Conservation (phyloP, 35 echinoderm and acorn worm species). For the Amphiura filiformis region DNA sequence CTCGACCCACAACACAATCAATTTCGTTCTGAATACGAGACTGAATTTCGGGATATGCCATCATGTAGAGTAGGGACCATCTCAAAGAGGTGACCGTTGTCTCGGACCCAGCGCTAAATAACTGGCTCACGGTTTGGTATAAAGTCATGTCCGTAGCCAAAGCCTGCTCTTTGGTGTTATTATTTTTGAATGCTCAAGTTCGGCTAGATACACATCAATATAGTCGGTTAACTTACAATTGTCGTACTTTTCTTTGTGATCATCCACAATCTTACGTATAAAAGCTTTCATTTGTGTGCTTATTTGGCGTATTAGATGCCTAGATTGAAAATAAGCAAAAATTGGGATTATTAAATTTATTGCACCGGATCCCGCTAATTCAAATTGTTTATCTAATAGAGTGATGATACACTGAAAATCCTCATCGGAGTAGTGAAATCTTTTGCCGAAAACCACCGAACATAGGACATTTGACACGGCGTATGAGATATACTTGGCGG, state of each 20-base stretch:
- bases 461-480: constrained; percentile 55
- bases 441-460: constrained; percentile 33
- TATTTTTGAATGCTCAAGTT: neutral
- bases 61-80: constrained; percentile 31
- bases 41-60: constrained; percentile 37
- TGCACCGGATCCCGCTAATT: neutral
- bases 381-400: neutral
- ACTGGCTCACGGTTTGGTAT: neutral
- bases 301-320: neutral
- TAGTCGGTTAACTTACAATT: constrained; percentile 12
- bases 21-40: constrained; percentile 39
- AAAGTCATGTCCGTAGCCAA: neutral
- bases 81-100: constrained; percentile 23
- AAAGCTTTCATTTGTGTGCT: neutral
- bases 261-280: neutral
- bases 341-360: neutral
- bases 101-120: constrained; percentile 49
- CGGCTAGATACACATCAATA: constrained; percentile 35
- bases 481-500: neutral
- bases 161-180: neutral
- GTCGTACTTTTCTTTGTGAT: constrained; percentile 27
- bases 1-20: constrained; percentile 39
- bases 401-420: neutral
- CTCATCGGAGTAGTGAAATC: constrained; percentile 8
- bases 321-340: neutral